These are phyloP conservation scores for Malurus splendens DNA, from an alignment of 2,797 vertebrate genomes.

Conservation along the genomic window DNA sequence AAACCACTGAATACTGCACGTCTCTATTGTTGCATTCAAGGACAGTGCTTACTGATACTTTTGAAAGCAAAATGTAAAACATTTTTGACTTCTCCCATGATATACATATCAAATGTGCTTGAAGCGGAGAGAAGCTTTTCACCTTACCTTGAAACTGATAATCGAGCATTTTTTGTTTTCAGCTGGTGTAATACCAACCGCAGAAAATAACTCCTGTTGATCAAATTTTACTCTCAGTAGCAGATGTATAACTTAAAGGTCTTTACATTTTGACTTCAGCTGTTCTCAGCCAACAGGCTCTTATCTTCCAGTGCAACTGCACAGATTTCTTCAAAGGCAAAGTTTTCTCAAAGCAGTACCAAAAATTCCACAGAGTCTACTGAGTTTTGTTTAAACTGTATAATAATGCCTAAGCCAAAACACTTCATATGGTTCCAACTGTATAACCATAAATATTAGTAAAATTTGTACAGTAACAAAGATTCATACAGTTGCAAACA, in stretches of 20 bases:
- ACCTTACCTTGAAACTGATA: background rate
- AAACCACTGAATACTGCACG: background rate
- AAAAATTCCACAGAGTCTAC: background rate
- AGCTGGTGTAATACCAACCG: background rate
- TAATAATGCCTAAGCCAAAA: background rate
- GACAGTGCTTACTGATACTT: background rate
- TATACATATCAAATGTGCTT: background rate
- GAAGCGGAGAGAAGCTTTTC: background rate
- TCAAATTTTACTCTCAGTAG: background rate
- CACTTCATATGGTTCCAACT: background rate
- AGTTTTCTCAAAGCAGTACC: background rate
- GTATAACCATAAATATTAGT: background rate
- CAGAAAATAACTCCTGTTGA: background rate
- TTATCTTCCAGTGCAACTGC: background rate
- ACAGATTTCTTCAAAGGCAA: background rate
- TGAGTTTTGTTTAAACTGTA: background rate
- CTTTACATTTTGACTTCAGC: constrained; percentile 21
- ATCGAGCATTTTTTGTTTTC: background rate
- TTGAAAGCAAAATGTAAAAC: background rate
- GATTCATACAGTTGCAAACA: background rate
- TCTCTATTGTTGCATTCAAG: background rate
- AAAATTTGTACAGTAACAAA: background rate
- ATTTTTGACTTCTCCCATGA: background rate
- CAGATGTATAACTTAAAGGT: background rate
- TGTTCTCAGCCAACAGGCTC: background rate